phyloP scores from a whole-genome alignment of 2,113 vertebrate genomes.

The Barnardius zonarius region DNA sequence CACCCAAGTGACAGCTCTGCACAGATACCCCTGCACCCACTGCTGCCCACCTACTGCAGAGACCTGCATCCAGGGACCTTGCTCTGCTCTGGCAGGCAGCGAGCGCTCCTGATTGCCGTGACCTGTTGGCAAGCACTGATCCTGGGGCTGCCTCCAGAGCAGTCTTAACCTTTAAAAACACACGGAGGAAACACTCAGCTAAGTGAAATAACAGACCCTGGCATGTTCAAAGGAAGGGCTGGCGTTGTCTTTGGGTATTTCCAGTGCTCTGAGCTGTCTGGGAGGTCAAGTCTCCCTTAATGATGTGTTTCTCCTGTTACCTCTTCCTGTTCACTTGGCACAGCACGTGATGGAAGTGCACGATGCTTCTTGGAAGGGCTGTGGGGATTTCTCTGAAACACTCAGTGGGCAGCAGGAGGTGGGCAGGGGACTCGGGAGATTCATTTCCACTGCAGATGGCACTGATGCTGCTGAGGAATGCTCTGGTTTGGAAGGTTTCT shows the following conservation, averaged over 20 bases:
- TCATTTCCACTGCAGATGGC: background rate
- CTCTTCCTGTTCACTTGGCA: slow-evolving; percentile 36
- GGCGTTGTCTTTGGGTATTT: slow-evolving; percentile 28
- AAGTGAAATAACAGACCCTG: slow-evolving; percentile 41
- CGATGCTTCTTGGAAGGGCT: slow-evolving; percentile 32
- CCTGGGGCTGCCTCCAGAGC: background rate
- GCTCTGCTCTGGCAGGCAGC: background rate
- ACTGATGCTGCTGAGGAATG: background rate
- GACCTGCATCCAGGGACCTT: background rate
- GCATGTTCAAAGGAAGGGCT: slow-evolving; percentile 40
- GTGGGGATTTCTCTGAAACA: slow-evolving; percentile 26
- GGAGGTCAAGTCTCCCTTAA: slow-evolving; percentile 40
- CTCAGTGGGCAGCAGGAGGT: background rate
- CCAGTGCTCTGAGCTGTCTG: slow-evolving; percentile 19
- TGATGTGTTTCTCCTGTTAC: background rate
- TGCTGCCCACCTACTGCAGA: background rate
- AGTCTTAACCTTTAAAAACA: slow-evolving; percentile 47
- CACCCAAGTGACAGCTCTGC: background rate
- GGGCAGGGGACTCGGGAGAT: background rate
- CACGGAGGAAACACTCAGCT: background rate
- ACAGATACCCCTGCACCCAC: accelerated
- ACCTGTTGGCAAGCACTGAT: background rate
- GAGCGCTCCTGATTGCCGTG: background rate
- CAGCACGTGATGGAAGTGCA: accelerated
- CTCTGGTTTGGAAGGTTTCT: slow-evolving; percentile 3